Evolutionary conservation across 2,113 vertebrate species (phyloP).

Genomic region (Phoenicopterus ruber): DNA sequence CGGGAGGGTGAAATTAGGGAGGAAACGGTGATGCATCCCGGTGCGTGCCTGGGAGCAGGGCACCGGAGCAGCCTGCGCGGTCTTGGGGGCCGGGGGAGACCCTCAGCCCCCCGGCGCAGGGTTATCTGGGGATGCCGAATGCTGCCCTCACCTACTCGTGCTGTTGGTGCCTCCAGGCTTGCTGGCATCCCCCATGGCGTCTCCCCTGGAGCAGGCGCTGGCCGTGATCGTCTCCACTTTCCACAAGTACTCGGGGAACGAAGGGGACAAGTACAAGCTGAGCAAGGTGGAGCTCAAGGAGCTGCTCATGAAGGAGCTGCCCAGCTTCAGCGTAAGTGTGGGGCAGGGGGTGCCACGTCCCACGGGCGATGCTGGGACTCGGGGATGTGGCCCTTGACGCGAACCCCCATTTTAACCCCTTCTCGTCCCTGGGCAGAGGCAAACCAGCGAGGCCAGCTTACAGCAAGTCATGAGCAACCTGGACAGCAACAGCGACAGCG

Average conservation of each 20-base stretch:
- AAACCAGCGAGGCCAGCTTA: slow-evolving; percentile 48
- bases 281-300: slow-evolving; percentile 80
- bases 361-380: fast-evolving
- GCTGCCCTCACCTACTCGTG: background rate
- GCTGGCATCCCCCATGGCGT: slow-evolving; percentile 3
- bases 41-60: fast-evolving
- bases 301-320: slow-evolving; percentile 76
- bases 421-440: slow-evolving; percentile 14
- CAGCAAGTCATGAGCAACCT: slow-evolving; percentile 71
- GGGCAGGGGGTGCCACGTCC: background rate
- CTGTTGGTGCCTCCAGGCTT: background rate
- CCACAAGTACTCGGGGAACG: slow-evolving; percentile 78
- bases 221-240: slow-evolving; percentile 73
- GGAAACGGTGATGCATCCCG: background rate
- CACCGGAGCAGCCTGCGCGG: fast-evolving
- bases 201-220: slow-evolving; percentile 64
- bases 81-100: background rate
- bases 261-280: slow-evolving; percentile 71
- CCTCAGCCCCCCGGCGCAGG: fast-evolving
- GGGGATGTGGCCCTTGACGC: fast-evolving
- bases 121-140: fast-evolving
- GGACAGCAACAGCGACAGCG: slow-evolving; percentile 69
- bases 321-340: slow-evolving; percentile 78
- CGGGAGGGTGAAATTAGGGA: background rate
- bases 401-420: fast-evolving